phyloP scores from a whole-genome alignment of 2,888 invertebrate species.

The Thereva nobilitata region DNA sequence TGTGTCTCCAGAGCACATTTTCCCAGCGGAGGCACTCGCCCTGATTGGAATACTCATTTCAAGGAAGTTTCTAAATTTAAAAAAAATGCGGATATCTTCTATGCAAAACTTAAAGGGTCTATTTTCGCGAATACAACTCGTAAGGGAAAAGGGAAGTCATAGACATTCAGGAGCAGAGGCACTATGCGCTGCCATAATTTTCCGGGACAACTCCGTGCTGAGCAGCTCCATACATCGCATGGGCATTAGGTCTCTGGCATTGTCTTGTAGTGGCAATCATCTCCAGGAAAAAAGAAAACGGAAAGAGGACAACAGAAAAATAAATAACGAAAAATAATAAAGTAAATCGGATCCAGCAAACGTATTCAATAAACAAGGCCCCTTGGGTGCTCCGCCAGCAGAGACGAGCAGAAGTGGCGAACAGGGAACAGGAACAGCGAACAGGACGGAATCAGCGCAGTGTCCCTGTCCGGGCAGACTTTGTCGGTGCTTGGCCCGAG shows the following conservation, averaged over 20 bases:
- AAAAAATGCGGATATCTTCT: no score
- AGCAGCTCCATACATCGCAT: no score
- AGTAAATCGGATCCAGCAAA: conserved; percentile 34
- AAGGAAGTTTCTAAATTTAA: no score
- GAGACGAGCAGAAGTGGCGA: not conserved
- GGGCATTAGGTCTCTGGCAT: conserved; percentile 1
- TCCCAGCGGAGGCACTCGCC: no score
- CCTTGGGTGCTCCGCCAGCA: conserved; percentile 9
- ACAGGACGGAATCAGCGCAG: conserved; percentile 19
- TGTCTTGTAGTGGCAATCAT: conserved; percentile 14
- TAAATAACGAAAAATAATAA: conserved; percentile 34
- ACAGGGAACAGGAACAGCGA: conserved; percentile 20
- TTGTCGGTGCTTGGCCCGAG: conserved; percentile 1
- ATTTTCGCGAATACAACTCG: no score
- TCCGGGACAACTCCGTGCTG: no score
- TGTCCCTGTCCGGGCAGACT: not conserved
- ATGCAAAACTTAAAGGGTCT: no score
- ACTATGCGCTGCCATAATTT: no score
- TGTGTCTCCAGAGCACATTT: no score
- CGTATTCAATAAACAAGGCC: conserved; percentile 35
- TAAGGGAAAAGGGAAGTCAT: no score
- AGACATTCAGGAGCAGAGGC: no score
- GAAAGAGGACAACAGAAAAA: conserved; percentile 17
- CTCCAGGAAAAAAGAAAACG: not conserved
- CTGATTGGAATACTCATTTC: no score